phyloP scores from a whole-genome alignment of 2,113 vertebrate genomes.

The Oreocharis arfaki region DNA sequence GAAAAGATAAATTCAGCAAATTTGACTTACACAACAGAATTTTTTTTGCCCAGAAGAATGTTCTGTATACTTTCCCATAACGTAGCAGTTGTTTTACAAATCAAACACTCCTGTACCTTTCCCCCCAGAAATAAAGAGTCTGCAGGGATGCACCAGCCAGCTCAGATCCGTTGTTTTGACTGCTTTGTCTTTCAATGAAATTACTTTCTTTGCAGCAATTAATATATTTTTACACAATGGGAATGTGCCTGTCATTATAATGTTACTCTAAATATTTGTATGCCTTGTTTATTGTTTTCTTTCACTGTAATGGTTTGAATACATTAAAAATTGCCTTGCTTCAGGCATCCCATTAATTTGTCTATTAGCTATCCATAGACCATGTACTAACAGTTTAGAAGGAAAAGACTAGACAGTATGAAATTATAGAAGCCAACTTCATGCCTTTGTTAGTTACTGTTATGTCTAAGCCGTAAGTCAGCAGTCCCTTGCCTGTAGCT shows the following conservation, averaged over 20 bases:
- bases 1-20: slow-evolving; percentile 31
- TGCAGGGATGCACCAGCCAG: background rate
- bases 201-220: background rate
- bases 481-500: background rate
- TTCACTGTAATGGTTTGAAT: background rate
- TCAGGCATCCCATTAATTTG: background rate
- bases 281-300: background rate
- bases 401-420: background rate
- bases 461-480: background rate
- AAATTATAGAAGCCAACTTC: background rate
- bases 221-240: background rate
- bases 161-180: background rate
- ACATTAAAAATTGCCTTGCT: background rate
- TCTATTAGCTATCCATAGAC: background rate
- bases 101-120: background rate
- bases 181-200: background rate
- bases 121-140: background rate
- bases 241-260: background rate
- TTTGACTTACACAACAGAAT: background rate
- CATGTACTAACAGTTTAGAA: background rate
- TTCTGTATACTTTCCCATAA: background rate
- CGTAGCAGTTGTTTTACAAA: slow-evolving; percentile 4
- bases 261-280: background rate
- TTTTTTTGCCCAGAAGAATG: background rate
- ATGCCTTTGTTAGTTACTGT: background rate